Percentiles rank a stretch among this genome's conserved stretches.
phyloP scores from a whole-genome alignment of 1,140 invertebrate genomes.

The Lordiphosa mommai region DNA sequence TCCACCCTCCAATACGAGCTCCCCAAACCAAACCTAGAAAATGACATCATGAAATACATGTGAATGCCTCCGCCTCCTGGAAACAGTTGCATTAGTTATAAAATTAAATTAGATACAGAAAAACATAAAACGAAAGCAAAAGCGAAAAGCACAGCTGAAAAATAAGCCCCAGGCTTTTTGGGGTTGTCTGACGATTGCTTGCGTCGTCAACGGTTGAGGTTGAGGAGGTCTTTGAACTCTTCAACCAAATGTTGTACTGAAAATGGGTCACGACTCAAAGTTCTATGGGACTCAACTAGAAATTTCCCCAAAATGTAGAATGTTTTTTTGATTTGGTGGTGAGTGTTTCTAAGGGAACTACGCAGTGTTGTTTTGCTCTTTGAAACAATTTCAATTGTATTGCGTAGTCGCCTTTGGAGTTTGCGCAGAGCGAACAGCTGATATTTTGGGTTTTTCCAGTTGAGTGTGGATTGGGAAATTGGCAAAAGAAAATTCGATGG shows the following conservation, averaged over 20 bases:
- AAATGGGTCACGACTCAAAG: constrained; percentile 61
- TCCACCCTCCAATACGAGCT: constrained; percentile 36
- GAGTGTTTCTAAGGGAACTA: constrained; percentile 21
- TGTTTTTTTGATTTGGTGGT: constrained; percentile 13
- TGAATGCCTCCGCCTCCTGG: constrained; percentile 5
- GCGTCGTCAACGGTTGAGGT: constrained; percentile 22
- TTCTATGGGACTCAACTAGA: constrained; percentile 33
- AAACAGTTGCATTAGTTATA: constrained; percentile 57
- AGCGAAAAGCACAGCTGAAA: constrained; percentile 40
- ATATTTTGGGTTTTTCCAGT: constrained; percentile 8
- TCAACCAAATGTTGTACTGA: constrained; percentile 36
- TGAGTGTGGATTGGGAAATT: constrained; percentile 7
- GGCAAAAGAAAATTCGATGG: background rate
- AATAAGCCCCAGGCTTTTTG: constrained; percentile 46
- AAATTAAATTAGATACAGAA: constrained; percentile 58
- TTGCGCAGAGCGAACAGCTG: constrained; percentile 60
- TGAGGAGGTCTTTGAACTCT: constrained; percentile 63
- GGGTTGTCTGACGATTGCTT: constrained; percentile 36
- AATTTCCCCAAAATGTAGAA: constrained; percentile 32
- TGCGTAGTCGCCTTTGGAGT: constrained; percentile 63
- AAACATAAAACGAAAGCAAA: constrained; percentile 57
- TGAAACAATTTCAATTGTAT: constrained; percentile 62
- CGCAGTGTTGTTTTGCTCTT: constrained; percentile 2
- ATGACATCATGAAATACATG: constrained; percentile 53
- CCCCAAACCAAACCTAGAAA: constrained; percentile 16